phyloP scores from a whole-genome alignment of 2,888 invertebrate genomes.

The Drosophila diplacantha region DNA sequence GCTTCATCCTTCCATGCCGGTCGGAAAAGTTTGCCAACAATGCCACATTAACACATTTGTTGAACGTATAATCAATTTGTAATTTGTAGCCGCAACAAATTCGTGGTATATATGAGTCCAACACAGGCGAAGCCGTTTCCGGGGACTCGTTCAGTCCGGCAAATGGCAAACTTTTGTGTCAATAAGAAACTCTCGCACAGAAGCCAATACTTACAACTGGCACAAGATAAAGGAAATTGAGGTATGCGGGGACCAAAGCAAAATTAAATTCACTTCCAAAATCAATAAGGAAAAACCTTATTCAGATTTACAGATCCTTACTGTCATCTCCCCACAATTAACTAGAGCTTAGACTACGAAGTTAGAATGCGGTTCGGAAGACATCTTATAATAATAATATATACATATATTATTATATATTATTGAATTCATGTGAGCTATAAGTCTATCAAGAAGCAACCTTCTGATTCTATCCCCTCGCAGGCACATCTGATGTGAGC shows the following conservation, averaged over 20 bases:
- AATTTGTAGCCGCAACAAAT: constrained; percentile 72
- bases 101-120: constrained; percentile 63
- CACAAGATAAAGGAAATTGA: constrained; percentile 10
- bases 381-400: no score
- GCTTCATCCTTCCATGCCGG: constrained; percentile 22
- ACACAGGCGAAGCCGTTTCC: constrained; percentile 31
- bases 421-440: background rate
- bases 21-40: constrained; percentile 67
- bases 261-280: constrained; percentile 44
- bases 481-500: no score
- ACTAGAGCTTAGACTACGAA: background rate
- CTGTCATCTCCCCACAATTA: background rate
- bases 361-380: background rate
- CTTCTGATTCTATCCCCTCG: background rate
- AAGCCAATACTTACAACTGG: background rate
- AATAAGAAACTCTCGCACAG: constrained; percentile 54
- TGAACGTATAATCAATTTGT: constrained; percentile 74
- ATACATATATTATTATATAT: no score
- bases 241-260: constrained; percentile 32
- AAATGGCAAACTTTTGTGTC: constrained; percentile 64
- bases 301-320: background rate
- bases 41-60: constrained; percentile 74
- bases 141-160: constrained; percentile 30
- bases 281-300: constrained; percentile 55
- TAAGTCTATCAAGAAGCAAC: background rate